A percentile compares a stretch with the other conserved stretches of the same genome.
phyloP scores from a whole-genome alignment of 2,113 vertebrate species.

The Channa maculata region DNA sequence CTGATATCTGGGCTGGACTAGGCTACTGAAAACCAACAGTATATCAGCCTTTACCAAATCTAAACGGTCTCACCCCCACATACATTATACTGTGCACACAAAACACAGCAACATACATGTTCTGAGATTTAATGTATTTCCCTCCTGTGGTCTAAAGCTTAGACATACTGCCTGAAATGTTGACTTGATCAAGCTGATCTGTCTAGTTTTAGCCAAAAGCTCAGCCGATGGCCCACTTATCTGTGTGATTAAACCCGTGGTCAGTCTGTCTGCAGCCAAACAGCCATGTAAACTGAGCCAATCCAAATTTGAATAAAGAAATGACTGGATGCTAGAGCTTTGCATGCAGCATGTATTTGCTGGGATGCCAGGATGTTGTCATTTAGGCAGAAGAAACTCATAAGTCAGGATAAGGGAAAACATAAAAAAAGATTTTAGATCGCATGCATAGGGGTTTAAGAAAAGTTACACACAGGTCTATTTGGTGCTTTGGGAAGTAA shows the following conservation, averaged over 20 bases:
- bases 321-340: conserved; percentile 48
- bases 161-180: background rate
- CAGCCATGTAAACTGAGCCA: conserved; percentile 34
- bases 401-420: background rate
- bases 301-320: conserved; percentile 73
- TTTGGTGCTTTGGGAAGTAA: background rate
- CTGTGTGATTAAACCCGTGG: conserved; percentile 24
- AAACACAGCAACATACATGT: background rate
- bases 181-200: background rate
- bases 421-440: background rate
- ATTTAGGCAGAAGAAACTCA: conserved; percentile 3
- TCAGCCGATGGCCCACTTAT: background rate
- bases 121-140: background rate
- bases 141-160: background rate
- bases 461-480: background rate
- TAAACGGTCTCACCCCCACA: background rate
- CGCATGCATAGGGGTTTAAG: background rate
- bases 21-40: too few species aligned
- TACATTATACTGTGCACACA: background rate
- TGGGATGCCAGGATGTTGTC: background rate
- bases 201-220: conserved; percentile 15
- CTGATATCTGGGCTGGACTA: too few species aligned
- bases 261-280: conserved; percentile 26
- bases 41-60: too few species aligned
- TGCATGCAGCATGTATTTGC: conserved; percentile 53